Evolutionary conservation across 2,113 vertebrate genomes (phyloP).

Genomic region (Hippocampus mohnikei): DNA sequence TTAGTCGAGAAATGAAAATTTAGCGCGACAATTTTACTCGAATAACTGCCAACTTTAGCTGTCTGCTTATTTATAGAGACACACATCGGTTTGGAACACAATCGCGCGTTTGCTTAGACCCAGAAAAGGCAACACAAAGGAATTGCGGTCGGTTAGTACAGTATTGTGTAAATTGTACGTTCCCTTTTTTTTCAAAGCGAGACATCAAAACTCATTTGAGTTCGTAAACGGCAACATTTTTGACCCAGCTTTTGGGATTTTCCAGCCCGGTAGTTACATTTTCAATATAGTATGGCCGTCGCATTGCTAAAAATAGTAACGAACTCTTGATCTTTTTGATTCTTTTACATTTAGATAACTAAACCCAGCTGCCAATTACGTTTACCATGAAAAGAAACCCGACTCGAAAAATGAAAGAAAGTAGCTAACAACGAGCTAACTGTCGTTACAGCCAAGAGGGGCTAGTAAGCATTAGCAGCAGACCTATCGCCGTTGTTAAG

Average conservation of each 20-base stretch:
- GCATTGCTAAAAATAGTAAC: neutral
- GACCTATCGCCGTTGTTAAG: neutral
- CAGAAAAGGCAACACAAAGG: conserved; percentile 45
- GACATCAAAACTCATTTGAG: neutral
- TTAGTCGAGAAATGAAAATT: neutral
- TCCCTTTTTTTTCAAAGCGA: neutral
- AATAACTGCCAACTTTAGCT: conserved; percentile 13
- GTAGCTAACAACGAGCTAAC: conserved; percentile 31
- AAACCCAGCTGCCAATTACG: conserved; percentile 10
- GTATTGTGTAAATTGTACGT: neutral
- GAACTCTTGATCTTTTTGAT: neutral
- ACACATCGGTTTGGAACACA: conserved; percentile 26
- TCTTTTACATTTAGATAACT: neutral
- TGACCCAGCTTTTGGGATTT: neutral
- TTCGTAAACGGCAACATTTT: neutral
- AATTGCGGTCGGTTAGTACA: conserved; percentile 26
- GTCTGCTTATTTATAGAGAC: conserved; percentile 20
- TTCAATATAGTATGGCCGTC: neutral
- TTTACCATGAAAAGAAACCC: conserved; percentile 3
- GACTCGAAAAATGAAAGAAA: neutral
- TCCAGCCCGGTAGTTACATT: neutral
- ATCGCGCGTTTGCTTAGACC: conserved; percentile 1
- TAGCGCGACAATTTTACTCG: conserved; percentile 12
- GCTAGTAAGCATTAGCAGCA: neutral
- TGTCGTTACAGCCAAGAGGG: neutral